These are phyloP conservation scores for Battus philenor DNA, from an alignment of 1,140 invertebrate genomes.

Conservation along the genomic window DNA sequence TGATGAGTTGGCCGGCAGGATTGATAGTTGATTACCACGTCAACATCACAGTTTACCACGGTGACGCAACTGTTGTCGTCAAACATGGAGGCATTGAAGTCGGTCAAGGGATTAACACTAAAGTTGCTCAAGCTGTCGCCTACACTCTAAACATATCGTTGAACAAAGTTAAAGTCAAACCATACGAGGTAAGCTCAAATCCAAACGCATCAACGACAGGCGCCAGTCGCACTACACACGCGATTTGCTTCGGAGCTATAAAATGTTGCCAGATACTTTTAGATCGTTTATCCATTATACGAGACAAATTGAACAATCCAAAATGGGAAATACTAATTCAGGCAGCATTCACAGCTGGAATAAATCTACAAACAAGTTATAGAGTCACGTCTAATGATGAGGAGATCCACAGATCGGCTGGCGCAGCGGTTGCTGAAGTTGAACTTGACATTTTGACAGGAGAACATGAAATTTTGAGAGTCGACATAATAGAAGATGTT, in stretches of 20 bases:
- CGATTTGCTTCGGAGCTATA: conserved; percentile 69
- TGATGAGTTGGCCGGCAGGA: conserved; percentile 24
- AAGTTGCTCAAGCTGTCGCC: conserved; percentile 86
- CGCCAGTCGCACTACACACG: conserved; percentile 69
- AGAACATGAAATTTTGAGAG: conserved; percentile 22
- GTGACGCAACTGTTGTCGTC: conserved; percentile 85
- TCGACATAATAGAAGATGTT: conserved; percentile 19
- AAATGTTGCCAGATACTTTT: conserved; percentile 79
- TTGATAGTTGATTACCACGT: conserved; percentile 67
- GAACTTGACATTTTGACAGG: conserved; percentile 24
- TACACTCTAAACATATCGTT: conserved; percentile 82
- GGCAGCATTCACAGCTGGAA: conserved; percentile 68
- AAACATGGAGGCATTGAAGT: conserved; percentile 88
- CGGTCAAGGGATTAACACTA: conserved; percentile 88
- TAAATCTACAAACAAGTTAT: conserved; percentile 76
- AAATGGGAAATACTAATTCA: conserved; percentile 79
- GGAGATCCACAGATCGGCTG: conserved; percentile 17
- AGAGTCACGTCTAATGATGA: conserved; percentile 20
- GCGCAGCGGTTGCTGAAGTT: conserved; percentile 18
- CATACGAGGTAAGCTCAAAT: conserved; percentile 73
- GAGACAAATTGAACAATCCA: conserved; percentile 69
- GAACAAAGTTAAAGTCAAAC: conserved; percentile 79
- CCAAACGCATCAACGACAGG: conserved; percentile 78
- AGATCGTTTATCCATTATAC: conserved; percentile 77
- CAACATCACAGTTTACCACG: conserved; percentile 83